Evolutionary conservation across 2,888 invertebrate species (phyloP), one percentile per base, ranked within the genome.

Genomic region (Philonicus albiceps): DNA sequence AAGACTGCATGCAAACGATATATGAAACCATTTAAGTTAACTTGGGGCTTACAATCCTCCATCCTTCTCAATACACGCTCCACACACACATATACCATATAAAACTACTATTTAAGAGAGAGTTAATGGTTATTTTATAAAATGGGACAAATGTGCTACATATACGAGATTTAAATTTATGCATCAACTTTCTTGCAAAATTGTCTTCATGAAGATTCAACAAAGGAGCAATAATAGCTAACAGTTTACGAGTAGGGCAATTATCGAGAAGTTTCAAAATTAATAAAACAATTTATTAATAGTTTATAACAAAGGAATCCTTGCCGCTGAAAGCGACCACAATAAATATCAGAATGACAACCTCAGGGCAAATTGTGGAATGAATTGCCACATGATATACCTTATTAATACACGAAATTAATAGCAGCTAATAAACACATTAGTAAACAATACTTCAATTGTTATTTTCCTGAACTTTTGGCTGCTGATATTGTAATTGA

Each of bases 381-480:
- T 31, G 31, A 27, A 37, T 73, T 73, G 37, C 43, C 73, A 84
- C 37, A 73, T 37, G 72, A 84, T 72, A 22, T 84, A 72, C 27
- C 72, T 85, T 37, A 75, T 31, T 85, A 55, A 22, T 27, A 85
- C 13, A 43, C 53, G n/a, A 76, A 27, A 74, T 85, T 85, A 43
- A 34, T 43, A 34, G 75, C 34, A 55, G 37, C 43, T 27, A 85
- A 85, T 76, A 76, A 85, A 85, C 49, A 85, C 75, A 85, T 85
- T 85, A 85, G 75, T 85, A 85, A 85, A 85, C 53, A 53, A 75
- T 76, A 11, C n/a, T 30, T 55, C 37, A 74, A 75, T 31, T 53
- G 89, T 64, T 89, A 89, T 87, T 89, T 89, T 27, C 89, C 87
- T 87, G 88, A 86, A 40, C 86, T 86, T 22, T 86, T 87, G 31